A percentile compares a stretch with the other conserved stretches of the same genome.
Conservation (phyloP, 2,113 vertebrate genomes). For the Empidonax alnorum region DNA sequence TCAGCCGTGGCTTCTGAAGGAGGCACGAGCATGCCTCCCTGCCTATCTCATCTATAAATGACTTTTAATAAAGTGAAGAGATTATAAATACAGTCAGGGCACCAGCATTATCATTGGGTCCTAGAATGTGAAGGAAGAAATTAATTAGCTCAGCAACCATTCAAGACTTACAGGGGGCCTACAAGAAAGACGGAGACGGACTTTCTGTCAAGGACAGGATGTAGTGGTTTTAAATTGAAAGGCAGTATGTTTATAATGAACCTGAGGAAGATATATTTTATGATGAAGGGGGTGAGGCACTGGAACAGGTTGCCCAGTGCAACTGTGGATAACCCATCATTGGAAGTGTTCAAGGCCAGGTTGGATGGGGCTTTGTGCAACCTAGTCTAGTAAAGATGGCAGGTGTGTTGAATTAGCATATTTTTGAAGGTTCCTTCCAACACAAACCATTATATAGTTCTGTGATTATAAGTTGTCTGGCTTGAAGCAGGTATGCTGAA, state of each 20-base stretch:
- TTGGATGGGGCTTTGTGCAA: background rate
- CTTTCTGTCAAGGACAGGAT: background rate
- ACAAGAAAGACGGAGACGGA: background rate
- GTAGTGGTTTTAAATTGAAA: background rate
- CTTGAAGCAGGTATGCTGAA: background rate
- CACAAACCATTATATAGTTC: background rate
- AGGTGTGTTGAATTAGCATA: background rate
- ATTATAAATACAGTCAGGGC: background rate
- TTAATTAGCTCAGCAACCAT: background rate
- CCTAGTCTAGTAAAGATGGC: background rate
- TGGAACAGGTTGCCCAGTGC: background rate
- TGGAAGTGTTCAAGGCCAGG: background rate
- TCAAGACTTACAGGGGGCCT: background rate
- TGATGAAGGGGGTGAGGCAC: background rate
- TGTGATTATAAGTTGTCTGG: background rate
- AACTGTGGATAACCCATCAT: background rate
- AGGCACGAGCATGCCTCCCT: background rate
- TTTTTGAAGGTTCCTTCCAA: background rate
- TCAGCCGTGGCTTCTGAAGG: background rate
- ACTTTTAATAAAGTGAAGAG: background rate
- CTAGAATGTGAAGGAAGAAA: background rate
- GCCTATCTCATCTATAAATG: background rate
- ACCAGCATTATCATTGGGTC: background rate
- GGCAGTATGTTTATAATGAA: background rate
- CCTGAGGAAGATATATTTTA: background rate